phyloP scores from a whole-genome alignment of 2,888 invertebrate species.

The Tholera decimalis region DNA sequence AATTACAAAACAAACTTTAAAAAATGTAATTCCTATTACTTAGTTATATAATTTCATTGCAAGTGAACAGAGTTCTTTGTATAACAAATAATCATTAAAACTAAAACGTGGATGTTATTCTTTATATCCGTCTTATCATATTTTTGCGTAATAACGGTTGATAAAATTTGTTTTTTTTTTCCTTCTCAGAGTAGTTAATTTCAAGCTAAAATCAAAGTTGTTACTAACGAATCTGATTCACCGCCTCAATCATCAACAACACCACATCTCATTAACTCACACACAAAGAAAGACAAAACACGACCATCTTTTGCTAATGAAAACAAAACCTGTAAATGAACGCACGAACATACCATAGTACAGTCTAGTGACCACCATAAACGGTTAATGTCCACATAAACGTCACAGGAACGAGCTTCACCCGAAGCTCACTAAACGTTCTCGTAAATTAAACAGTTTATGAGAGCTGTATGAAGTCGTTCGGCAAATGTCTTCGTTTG shows the following conservation, averaged over 20 bases:
- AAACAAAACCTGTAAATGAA: conserved; percentile 26
- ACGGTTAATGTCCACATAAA: conserved; percentile 62
- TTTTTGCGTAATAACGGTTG: too few relatives aligned
- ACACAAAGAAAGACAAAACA: not conserved
- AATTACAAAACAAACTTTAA: too few relatives aligned
- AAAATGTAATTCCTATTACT: too few relatives aligned
- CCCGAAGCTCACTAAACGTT: conserved; percentile 57
- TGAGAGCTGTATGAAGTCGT: conserved; percentile 61
- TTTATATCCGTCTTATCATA: too few relatives aligned
- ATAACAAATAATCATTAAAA: too few relatives aligned
- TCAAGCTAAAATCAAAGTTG: too few relatives aligned
- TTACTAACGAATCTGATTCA: too few relatives aligned
- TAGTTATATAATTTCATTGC: too few relatives aligned
- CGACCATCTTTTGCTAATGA: conserved; percentile 13
- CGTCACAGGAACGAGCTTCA: conserved; percentile 58
- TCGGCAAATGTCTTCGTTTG: conserved; percentile 63
- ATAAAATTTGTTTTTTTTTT: too few relatives aligned
- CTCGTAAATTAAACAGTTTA: conserved; percentile 65
- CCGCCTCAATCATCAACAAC: not conserved
- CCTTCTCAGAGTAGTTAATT: too few relatives aligned
- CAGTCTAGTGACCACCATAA: conserved; percentile 62
- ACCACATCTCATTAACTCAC: not conserved
- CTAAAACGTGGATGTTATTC: too few relatives aligned
- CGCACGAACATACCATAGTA: conserved; percentile 37
- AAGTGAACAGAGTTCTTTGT: too few relatives aligned